phyloP scores from a whole-genome alignment of 2,797 vertebrate species.

The Chloroceryle amazona region DNA sequence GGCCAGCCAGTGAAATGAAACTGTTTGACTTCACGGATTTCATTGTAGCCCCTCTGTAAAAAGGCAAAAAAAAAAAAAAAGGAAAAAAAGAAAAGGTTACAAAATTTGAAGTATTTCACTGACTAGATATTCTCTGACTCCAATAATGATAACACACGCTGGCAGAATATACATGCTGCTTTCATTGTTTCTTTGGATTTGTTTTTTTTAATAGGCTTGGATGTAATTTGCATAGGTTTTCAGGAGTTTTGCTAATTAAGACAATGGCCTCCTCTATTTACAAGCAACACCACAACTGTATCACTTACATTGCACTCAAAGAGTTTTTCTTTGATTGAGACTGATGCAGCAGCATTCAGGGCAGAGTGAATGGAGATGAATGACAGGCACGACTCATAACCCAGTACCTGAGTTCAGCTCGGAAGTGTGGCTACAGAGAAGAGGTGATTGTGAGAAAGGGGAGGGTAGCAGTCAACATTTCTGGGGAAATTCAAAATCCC shows the following conservation, averaged over 20 bases:
- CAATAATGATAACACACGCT: background rate
- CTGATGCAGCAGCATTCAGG: background rate
- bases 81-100: background rate
- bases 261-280: background rate
- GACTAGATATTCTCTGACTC: background rate
- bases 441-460: background rate
- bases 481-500: background rate
- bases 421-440: background rate
- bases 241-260: background rate
- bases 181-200: background rate
- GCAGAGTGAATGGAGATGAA: background rate
- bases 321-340: background rate
- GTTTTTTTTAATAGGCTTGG: background rate
- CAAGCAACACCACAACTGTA: background rate
- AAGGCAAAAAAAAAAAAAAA: background rate
- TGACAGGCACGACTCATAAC: background rate
- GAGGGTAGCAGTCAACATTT: background rate
- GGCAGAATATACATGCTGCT: background rate
- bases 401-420: background rate
- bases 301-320: background rate
- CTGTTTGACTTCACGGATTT: constrained; percentile 98
- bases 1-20: constrained; percentile 99
- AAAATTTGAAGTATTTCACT: background rate
- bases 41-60: constrained; percentile 94
- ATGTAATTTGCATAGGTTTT: background rate